phyloP scores from a whole-genome alignment of 2,113 vertebrate species.

The Capreolus pygargus region DNA sequence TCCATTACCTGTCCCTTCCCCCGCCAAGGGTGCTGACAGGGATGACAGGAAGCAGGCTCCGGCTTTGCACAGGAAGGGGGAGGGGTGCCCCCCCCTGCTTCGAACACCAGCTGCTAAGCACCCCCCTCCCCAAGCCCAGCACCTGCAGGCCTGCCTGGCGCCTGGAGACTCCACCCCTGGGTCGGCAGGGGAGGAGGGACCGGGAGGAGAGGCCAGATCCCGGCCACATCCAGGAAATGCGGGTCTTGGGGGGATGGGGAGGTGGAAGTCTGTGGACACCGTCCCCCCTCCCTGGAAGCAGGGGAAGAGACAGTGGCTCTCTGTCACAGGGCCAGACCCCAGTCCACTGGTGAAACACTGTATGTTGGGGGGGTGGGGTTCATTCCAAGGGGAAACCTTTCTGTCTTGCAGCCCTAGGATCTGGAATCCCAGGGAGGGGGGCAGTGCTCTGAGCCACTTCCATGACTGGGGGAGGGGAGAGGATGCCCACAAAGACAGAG shows the following conservation, averaged over 20 bases:
- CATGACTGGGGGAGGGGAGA: not conserved
- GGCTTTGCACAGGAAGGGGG: not conserved
- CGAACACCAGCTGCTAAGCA: slow-evolving; percentile 39
- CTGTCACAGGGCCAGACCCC: not conserved
- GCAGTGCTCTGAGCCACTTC: not conserved
- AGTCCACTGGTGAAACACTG: not conserved
- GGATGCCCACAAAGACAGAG: not conserved
- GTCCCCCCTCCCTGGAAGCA: not conserved
- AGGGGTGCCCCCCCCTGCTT: not conserved
- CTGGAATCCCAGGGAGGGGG: not conserved
- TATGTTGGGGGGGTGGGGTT: not conserved
- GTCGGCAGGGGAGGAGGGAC: not conserved
- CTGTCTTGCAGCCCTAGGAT: not conserved
- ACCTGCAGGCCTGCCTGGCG: slow-evolving; percentile 61
- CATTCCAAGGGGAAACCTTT: not conserved
- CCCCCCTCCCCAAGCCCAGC: not conserved
- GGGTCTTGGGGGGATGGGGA: not conserved
- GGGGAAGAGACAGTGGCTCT: not conserved
- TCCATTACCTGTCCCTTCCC: slow-evolving; percentile 17
- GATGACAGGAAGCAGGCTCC: slow-evolving; percentile 38
- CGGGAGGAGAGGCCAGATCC: not conserved
- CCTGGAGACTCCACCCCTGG: slow-evolving; percentile 51
- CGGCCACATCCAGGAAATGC: not conserved
- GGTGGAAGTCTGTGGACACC: not conserved
- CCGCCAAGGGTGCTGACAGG: slow-evolving; percentile 1